A percentile compares a stretch with the other conserved stretches of the same genome.
These are phyloP conservation scores for Chesias legatella DNA, from an alignment of 2,888 invertebrate genomes.

Conservation along the genomic window DNA sequence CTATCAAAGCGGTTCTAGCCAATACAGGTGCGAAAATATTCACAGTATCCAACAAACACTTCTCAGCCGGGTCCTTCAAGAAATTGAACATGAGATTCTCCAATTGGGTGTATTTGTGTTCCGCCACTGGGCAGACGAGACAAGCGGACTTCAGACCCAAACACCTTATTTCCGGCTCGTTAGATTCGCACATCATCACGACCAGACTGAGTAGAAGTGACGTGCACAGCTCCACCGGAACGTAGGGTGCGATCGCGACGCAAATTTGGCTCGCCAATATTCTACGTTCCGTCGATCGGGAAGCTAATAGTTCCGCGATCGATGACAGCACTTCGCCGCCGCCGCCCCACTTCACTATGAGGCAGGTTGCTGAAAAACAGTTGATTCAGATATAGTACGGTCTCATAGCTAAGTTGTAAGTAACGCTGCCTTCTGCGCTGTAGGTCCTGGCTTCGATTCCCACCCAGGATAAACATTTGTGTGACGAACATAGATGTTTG, in stretches of 20 bases:
- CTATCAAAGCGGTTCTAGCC: conserved; percentile 64
- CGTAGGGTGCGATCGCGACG: conserved; percentile 67
- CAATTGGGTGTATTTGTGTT: conserved; percentile 66
- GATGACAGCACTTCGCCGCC: conserved; percentile 69
- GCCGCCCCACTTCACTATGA: conserved; percentile 73
- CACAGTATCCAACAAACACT: conserved; percentile 63
- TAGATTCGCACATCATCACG: conserved; percentile 71
- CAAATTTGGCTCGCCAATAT: conserved; percentile 68
- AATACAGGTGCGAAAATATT: conserved; percentile 63
- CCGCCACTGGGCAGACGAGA: conserved; percentile 64
- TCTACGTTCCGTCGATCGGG: conserved; percentile 58
- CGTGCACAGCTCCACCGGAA: conserved; percentile 69
- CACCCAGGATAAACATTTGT: too few relatives aligned
- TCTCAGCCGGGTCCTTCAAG: conserved; percentile 62
- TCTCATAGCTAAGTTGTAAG: too few relatives aligned
- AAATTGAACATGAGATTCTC: conserved; percentile 70
- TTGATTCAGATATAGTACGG: conserved; percentile 40
- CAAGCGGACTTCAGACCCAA: conserved; percentile 66
- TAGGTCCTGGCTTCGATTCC: too few relatives aligned
- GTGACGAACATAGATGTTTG: too few relatives aligned
- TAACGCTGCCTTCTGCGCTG: too few relatives aligned
- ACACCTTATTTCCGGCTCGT: conserved; percentile 60
- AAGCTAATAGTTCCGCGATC: conserved; percentile 64
- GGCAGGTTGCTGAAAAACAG: conserved; percentile 66
- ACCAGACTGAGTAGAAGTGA: conserved; percentile 70